These are phyloP conservation scores for Zaprionus lachaisei DNA, from an alignment of 1,140 invertebrate genomes.

Conservation along the genomic window DNA sequence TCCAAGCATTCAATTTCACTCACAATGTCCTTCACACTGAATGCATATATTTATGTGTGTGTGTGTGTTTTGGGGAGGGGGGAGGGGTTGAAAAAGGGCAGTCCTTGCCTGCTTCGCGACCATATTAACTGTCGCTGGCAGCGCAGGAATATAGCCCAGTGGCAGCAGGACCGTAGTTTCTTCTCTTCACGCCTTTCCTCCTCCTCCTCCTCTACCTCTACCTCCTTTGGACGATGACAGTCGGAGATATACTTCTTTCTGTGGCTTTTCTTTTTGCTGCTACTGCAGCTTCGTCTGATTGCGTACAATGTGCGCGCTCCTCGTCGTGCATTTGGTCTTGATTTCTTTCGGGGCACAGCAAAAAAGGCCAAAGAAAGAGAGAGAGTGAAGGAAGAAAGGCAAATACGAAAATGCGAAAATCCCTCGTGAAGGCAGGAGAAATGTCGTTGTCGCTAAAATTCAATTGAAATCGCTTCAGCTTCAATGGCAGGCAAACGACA, in stretches of 20 bases:
- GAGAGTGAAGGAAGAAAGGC: slow-evolving; percentile 12
- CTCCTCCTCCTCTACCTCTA: background rate
- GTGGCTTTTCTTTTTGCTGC: slow-evolving; percentile 15
- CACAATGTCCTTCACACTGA: slow-evolving; percentile 72
- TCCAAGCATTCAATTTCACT: slow-evolving; percentile 70
- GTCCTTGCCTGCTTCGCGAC: slow-evolving; percentile 27
- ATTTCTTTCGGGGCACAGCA: slow-evolving; percentile 35
- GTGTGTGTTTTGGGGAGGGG: slow-evolving; percentile 8
- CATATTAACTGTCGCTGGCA: slow-evolving; percentile 62
- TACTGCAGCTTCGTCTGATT: slow-evolving; percentile 46
- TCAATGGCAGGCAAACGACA: slow-evolving; percentile 77
- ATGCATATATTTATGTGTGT: slow-evolving; percentile 34
- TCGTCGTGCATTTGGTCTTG: slow-evolving; percentile 28
- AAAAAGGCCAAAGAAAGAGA: background rate
- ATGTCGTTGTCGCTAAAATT: slow-evolving; percentile 72
- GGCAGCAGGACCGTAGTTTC: slow-evolving; percentile 19
- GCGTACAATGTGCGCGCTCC: slow-evolving; percentile 63
- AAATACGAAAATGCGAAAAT: slow-evolving; percentile 62
- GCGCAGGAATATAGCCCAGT: background rate
- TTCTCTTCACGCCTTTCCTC: background rate
- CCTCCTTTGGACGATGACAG: slow-evolving; percentile 44
- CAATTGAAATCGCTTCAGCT: slow-evolving; percentile 80
- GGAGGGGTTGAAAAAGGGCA: background rate
- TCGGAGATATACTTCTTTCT: slow-evolving; percentile 53
- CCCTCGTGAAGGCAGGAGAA: slow-evolving; percentile 54